A percentile compares a stretch with the other conserved stretches of the same genome.
Conservation (phyloP, 1,140 invertebrate genomes). For the Tetramorium parvispinum region DNA sequence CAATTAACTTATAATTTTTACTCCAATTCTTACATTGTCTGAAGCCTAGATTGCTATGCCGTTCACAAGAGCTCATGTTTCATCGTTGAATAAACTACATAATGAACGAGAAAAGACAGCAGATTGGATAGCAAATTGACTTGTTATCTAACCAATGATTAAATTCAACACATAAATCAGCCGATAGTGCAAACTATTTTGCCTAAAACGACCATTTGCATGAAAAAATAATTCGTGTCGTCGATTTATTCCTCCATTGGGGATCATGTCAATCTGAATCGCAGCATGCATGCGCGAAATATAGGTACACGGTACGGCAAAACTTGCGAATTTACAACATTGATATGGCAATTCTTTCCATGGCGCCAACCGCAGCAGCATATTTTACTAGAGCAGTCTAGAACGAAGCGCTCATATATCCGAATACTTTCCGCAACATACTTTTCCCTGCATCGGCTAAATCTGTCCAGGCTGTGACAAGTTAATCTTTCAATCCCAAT, state of each 20-base stretch:
- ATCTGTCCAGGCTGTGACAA: slow-evolving; percentile 39
- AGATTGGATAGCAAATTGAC: not conserved
- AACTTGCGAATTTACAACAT: slow-evolving; percentile 58
- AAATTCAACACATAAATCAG: slow-evolving; percentile 2
- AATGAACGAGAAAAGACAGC: not conserved
- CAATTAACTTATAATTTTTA: not conserved
- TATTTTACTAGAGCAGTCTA: slow-evolving; percentile 37
- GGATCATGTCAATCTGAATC: slow-evolving; percentile 42
- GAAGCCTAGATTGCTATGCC: not conserved
- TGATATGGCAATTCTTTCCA: slow-evolving; percentile 50
- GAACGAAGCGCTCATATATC: slow-evolving; percentile 41
- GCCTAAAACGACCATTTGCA: not conserved
- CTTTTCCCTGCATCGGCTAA: slow-evolving; percentile 36
- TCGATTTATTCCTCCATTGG: slow-evolving; percentile 43
- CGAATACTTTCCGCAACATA: slow-evolving; percentile 51
- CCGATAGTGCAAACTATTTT: not conserved
- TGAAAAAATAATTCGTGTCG: slow-evolving; percentile 38
- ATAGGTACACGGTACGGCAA: slow-evolving; percentile 13
- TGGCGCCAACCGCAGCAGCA: slow-evolving; percentile 42
- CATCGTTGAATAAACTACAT: not conserved
- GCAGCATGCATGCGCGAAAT: not conserved
- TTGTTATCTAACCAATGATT: not conserved
- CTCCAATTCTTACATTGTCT: not conserved
- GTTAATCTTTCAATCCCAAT: slow-evolving; percentile 25
- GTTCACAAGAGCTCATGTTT: not conserved